Base-by-base conservation (phyloP, 2,113 vertebrate species). In the Ivindomyrus marchei region DNA sequence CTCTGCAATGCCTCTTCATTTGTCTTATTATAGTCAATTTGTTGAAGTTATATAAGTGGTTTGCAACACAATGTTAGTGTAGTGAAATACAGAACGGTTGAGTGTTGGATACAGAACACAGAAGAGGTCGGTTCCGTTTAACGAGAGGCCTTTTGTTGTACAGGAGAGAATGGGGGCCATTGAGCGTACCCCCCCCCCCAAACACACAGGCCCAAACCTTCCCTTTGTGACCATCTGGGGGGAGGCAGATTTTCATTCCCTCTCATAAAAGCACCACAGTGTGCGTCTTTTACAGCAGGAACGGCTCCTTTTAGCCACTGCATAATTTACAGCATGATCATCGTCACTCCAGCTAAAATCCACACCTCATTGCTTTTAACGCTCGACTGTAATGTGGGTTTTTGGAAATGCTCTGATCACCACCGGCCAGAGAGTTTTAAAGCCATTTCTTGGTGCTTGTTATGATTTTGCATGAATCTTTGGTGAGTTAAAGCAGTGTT, bases 151-250 rank as follows among this genome's bases (percentile, higher is more conserved):
- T 31, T 88, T 74, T 88, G 88, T 74, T 88, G 31, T 49, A 83
- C 19, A 17, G n/a, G 15, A 53, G 31, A 83, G 47, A 66, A 83
- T 83, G 74, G 85, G 10, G 39, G 50, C 17, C 42, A 49, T 70
- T 47, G 58, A 70, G 62, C 0, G 24, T 2, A 11, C 31, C 45
- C 19, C 24, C 70, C 27, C 31, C 27, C 88, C 31, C 52, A 42
- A 46, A 56, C 49, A 84, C 19, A 7, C 70, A 24, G 3, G 21
- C 74, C 19, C 88, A 56, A 15, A 83, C 88, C 4, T 21, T 42
- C 74, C 88, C 88, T 80, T 77, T 89, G 47, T 84, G 47, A 56
- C 70, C 70, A 80, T 83, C 70, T 89, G 88, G 88, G 83, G 77
- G 70, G n/a, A 36, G 88, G 47, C 6, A 45, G 36, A 42, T 89